Conservation (phyloP, 2,797 vertebrate genomes). For the Clarias pachynema region DNA sequence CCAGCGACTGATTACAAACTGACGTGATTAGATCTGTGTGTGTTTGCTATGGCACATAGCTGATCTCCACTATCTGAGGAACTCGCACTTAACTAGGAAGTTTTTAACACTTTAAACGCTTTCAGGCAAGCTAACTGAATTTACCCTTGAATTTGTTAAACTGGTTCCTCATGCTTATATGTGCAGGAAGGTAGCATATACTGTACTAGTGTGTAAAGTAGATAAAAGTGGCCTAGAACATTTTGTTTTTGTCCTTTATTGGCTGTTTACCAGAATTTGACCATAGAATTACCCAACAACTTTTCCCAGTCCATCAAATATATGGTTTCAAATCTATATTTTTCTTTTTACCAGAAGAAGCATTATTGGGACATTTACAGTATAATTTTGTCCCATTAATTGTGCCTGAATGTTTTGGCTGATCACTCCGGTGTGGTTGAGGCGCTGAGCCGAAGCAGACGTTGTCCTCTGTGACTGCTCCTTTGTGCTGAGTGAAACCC, state of each 20-base stretch:
- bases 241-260: neutral
- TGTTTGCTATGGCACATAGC: neutral
- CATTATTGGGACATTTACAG: neutral
- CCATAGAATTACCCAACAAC: too few species aligned
- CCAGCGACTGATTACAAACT: neutral
- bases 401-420: neutral
- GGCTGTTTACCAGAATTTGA: neutral
- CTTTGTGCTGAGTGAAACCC: constrained; percentile 52
- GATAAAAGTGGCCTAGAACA: neutral
- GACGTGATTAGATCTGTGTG: neutral
- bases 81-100: neutral
- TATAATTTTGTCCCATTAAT: neutral
- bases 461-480: constrained; percentile 15
- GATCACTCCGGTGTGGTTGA: neutral
- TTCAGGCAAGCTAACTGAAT: neutral
- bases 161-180: neutral
- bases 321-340: neutral
- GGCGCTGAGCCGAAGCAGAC: constrained; percentile 13
- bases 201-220: neutral
- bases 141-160: neutral
- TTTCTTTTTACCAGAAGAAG: neutral
- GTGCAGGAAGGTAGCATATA: neutral
- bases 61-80: neutral
- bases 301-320: neutral
- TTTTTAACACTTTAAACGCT: neutral